phyloP scores from a whole-genome alignment of 30 jellyfish, hydroid and myxozoan species.

The Rhopilema esculentum region DNA sequence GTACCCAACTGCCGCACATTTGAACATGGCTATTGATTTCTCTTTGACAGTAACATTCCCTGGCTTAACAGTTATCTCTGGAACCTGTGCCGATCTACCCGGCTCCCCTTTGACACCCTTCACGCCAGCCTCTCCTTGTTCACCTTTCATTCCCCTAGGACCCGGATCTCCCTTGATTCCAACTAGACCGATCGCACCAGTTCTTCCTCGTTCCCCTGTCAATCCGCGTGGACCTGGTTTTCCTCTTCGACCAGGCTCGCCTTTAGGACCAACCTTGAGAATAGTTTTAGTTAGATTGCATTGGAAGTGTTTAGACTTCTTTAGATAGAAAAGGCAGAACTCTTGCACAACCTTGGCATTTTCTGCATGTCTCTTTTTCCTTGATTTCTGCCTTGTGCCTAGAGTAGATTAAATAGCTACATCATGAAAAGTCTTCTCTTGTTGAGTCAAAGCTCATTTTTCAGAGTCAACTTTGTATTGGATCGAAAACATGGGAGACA shows the following conservation, averaged over 20 bases:
- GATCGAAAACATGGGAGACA: too few species aligned
- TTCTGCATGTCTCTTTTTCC: background rate
- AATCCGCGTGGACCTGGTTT: background rate
- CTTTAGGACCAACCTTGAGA: background rate
- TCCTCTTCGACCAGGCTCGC: background rate
- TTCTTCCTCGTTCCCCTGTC: background rate
- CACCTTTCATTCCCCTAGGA: slow-evolving; percentile 30
- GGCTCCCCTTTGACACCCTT: slow-evolving; percentile 18
- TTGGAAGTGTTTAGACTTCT: background rate
- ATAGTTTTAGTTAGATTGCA: background rate
- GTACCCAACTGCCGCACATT: slow-evolving; percentile 33
- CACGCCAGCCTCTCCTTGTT: slow-evolving; percentile 17
- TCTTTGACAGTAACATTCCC: background rate
- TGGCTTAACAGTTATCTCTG: slow-evolving; percentile 3
- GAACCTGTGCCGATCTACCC: slow-evolving; percentile 20
- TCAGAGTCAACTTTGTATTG: too few species aligned
- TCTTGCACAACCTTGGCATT: background rate
- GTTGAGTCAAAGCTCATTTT: too few species aligned
- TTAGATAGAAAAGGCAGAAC: background rate
- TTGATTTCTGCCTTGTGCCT: background rate
- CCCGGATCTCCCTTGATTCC: slow-evolving; percentile 13
- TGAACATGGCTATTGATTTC: background rate
- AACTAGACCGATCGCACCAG: background rate
- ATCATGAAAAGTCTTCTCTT: too few species aligned
- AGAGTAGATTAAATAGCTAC: background rate